Conservation (phyloP, 2,888 invertebrate genomes). For the Stenotaenia linearis region DNA sequence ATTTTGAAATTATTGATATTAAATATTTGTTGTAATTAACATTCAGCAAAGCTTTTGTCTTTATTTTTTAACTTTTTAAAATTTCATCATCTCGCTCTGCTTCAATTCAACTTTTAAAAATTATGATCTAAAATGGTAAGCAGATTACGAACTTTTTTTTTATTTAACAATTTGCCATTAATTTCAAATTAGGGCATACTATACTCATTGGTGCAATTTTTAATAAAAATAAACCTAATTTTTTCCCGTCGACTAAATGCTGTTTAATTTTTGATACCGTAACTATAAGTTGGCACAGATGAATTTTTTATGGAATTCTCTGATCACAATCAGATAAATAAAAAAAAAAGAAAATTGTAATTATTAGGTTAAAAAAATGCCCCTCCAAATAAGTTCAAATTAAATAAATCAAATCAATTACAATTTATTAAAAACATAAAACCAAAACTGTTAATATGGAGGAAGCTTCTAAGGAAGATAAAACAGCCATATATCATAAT, state of each 20-base stretch:
- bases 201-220: not conserved
- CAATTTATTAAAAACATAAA: not conserved
- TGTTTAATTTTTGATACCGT: not conserved
- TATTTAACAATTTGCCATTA: not conserved
- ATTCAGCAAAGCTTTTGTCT: not conserved
- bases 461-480: not conserved
- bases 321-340: not conserved
- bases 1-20: not conserved
- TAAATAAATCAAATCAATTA: not conserved
- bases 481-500: not conserved
- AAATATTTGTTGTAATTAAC: not conserved
- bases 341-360: not conserved
- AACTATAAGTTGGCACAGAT: constrained; percentile 9
- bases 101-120: not conserved
- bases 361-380: not conserved
- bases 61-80: not conserved
- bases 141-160: not conserved
- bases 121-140: not conserved
- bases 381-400: not conserved
- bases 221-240: constrained; percentile 6
- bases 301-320: constrained; percentile 2
- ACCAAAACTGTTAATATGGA: not conserved
- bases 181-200: not conserved
- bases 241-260: not conserved
- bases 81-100: not conserved